These are phyloP conservation scores for Bubo blakistoni DNA, from an alignment of 2,113 vertebrate species.

Conservation along the genomic window DNA sequence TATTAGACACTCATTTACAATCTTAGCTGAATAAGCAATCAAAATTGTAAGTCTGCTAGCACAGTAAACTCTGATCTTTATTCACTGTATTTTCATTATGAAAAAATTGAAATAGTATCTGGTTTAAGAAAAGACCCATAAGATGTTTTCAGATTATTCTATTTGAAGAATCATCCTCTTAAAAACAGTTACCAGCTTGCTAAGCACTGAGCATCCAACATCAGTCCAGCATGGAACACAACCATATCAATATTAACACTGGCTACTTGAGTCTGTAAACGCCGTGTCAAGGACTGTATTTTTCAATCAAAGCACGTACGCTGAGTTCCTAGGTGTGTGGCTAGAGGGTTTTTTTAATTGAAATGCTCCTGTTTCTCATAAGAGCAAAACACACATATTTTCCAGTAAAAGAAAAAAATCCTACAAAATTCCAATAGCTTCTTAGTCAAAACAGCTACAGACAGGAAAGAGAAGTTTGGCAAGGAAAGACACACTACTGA, in stretches of 20 bases:
- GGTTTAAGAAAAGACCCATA: not conserved
- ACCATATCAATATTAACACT: not conserved
- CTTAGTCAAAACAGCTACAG: not conserved
- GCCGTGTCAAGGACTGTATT: not conserved
- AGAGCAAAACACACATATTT: not conserved
- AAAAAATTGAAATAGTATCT: not conserved
- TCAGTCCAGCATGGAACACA: not conserved
- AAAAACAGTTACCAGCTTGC: not conserved
- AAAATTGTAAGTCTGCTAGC: not conserved
- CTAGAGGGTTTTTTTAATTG: not conserved
- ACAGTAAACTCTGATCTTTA: not conserved
- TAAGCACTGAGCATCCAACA: not conserved
- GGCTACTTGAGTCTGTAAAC: not conserved
- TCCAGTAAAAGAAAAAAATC: not conserved
- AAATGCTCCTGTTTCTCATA: not conserved
- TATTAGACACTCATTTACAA: not conserved
- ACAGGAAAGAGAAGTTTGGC: not conserved
- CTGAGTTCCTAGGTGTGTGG: not conserved
- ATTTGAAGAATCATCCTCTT: not conserved
- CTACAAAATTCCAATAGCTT: not conserved
- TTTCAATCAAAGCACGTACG: not conserved
- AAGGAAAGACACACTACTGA: not conserved
- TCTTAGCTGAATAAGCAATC: not conserved
- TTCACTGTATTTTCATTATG: not conserved
- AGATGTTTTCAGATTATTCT: not conserved